Percentiles rank a stretch among this genome's conserved stretches.
These are phyloP conservation scores for Bambusicola thoracicus DNA, from an alignment of 2,113 vertebrate genomes.

Conservation along the genomic window DNA sequence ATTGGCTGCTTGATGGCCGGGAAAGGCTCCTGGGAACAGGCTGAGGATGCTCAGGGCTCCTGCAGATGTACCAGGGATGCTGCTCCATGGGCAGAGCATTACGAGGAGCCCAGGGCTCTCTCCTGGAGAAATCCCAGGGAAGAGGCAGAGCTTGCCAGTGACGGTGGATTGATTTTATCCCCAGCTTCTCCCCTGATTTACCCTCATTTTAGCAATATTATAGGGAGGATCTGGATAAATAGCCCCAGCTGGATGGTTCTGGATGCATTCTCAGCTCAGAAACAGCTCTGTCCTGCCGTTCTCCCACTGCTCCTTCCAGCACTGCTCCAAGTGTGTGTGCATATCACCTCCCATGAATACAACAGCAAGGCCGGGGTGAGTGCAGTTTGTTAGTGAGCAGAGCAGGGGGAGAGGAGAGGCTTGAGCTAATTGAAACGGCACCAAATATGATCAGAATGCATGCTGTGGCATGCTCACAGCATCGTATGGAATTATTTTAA, in stretches of 20 bases:
- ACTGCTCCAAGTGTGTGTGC: neutral
- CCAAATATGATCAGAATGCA: neutral
- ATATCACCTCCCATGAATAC: constrained; percentile 14
- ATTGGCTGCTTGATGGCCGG: neutral
- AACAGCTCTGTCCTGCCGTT: neutral
- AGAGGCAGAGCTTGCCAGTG: neutral
- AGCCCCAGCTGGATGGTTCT: constrained; percentile 22
- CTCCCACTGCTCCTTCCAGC: neutral
- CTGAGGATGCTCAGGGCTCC: neutral
- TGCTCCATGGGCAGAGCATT: neutral
- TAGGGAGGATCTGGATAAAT: constrained; percentile 34
- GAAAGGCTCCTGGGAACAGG: neutral
- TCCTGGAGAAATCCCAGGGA: neutral
- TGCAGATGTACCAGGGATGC: neutral
- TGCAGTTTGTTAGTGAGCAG: neutral
- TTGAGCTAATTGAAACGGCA: constrained; percentile 1
- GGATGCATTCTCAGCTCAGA: constrained; percentile 29
- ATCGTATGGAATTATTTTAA: neutral
- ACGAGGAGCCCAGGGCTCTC: neutral
- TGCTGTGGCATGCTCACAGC: neutral
- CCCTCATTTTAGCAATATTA: constrained; percentile 19
- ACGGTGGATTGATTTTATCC: constrained; percentile 1
- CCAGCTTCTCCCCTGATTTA: constrained; percentile 7
- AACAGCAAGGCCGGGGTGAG: neutral
- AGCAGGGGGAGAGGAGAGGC: neutral